Evolutionary conservation across 2,113 vertebrate species (phyloP), one percentile per base, ranked within the genome.

Genomic region (Aegithalos caudatus): DNA sequence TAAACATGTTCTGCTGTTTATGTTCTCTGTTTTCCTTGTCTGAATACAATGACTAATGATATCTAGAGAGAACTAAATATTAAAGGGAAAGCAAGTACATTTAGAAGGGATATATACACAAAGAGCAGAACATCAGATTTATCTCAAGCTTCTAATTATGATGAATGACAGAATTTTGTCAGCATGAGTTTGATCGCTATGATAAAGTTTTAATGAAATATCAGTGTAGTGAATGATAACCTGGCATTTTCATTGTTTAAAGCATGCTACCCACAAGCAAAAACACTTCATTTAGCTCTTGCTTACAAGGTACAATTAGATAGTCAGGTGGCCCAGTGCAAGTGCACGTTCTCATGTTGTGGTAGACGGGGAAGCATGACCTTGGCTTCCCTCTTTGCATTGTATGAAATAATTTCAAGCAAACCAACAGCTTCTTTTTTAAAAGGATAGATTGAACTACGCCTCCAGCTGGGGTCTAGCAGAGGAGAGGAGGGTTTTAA

Each of bases 111-210:
- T 48, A 35, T 50, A 33, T 79, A 50, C 21, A 74, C 27, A 67
- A 20, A 58, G 47, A 31, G 20, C 45, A 48, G 61, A 86, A 50
- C 10, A 73, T 31, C 37, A n/a, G 40, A 78, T 51, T 51, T 70
- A 53, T 93, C 78, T 80, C 42, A 83, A 44, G 33, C 66, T 80
- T 66, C 56, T 83, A 92, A 85, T 96, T 91, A 61, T 84, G 79
- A 53, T 81, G 40, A 90, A 93, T 53, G 71, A 33, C 50, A 89
- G 62, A 45, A 79, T 9, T 23, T n/a, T 86, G 81, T 91, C 88
- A 94, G 92, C 73, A 14, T 66, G 88, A 87, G 14, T 83, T 92
- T 72, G 65, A 87, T 86, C 87, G 58, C 94, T 64, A 42, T 70
- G 65, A 82, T 78, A 28, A 69, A 81, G 44, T 57, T 73, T 83